phyloP scores from a whole-genome alignment of 1,140 invertebrate species.

The Chelonus insularis region DNA sequence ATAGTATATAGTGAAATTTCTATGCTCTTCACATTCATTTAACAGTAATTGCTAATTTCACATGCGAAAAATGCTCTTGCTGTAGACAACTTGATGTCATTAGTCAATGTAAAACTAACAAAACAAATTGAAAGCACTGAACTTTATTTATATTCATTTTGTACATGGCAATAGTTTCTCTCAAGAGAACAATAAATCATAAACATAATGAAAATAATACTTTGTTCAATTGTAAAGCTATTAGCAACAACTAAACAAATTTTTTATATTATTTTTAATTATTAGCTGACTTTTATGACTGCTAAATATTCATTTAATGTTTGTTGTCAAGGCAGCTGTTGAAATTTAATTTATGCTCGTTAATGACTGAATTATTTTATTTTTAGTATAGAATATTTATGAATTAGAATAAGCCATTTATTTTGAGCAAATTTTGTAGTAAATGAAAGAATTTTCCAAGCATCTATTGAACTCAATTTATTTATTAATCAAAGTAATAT shows the following conservation, averaged over 20 bases:
- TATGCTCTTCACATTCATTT: background rate
- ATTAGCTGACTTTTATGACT: too few relatives aligned
- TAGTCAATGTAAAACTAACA: constrained; percentile 5
- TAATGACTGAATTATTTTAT: too few relatives aligned
- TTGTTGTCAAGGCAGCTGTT: too few relatives aligned
- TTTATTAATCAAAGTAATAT: background rate
- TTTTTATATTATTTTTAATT: background rate
- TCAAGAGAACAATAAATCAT: constrained; percentile 43
- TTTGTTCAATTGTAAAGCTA: background rate
- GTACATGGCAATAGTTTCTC: constrained; percentile 51
- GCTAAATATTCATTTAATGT: too few relatives aligned
- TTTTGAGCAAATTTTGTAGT: too few relatives aligned
- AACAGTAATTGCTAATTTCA: constrained; percentile 24
- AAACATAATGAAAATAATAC: constrained; percentile 23
- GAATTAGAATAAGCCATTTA: too few relatives aligned
- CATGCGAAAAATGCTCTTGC: too few relatives aligned
- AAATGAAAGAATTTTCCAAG: background rate
- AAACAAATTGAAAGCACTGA: constrained; percentile 41
- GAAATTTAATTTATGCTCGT: too few relatives aligned
- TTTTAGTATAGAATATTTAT: too few relatives aligned
- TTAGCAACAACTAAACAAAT: background rate
- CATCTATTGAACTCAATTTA: background rate
- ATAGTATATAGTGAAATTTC: too few relatives aligned
- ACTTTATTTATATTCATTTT: constrained; percentile 58
- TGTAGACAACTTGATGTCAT: background rate